Evolutionary conservation across 2,797 vertebrate species (phyloP).

Genomic region (Hypotaenidia okinawae): DNA sequence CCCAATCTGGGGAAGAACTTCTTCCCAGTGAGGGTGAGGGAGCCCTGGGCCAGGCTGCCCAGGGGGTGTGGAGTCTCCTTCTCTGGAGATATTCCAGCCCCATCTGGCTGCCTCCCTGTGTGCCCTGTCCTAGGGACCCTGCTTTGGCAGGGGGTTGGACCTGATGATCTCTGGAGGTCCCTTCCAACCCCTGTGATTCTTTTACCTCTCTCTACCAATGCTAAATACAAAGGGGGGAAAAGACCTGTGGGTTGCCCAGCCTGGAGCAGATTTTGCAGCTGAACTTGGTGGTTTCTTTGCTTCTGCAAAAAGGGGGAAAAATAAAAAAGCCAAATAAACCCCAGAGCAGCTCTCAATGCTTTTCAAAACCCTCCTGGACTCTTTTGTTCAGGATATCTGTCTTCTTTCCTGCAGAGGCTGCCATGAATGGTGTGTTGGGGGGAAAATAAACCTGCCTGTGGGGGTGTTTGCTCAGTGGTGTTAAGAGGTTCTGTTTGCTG

Average conservation of each 20-base stretch:
- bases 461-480: background rate
- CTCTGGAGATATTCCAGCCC: too few species aligned
- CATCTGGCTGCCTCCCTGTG: too few species aligned
- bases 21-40: too few species aligned
- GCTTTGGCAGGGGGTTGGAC: too few species aligned
- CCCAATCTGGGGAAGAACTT: too few species aligned
- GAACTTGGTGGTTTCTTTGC: background rate
- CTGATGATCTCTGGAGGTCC: too few species aligned
- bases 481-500: background rate
- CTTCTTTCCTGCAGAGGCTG: background rate
- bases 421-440: background rate
- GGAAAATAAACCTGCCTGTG: background rate
- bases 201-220: background rate
- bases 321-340: too few species aligned
- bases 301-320: background rate
- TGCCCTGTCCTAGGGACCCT: too few species aligned
- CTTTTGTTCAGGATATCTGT: rapidly evolving
- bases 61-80: too few species aligned
- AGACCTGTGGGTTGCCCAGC: background rate
- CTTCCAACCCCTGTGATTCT: too few species aligned
- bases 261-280: background rate
- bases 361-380: background rate
- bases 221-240: background rate
- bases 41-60: too few species aligned
- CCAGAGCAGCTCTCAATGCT: background rate